Conservation (phyloP, 2,888 invertebrate genomes). For the Siphlonurus alternatus region DNA sequence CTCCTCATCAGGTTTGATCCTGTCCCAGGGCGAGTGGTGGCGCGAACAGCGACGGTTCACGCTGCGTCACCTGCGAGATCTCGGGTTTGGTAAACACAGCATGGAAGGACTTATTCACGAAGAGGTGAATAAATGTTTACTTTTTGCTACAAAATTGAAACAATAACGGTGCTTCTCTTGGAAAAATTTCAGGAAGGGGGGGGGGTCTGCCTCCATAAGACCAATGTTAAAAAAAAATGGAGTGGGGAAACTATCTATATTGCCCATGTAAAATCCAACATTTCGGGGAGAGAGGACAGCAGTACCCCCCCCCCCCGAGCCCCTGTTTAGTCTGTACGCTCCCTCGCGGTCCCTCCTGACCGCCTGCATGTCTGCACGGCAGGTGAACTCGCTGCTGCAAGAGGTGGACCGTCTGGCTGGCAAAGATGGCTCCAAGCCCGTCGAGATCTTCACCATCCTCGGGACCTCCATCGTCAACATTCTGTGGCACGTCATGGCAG, state of each 20-base stretch:
- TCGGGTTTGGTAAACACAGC: not conserved
- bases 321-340: too few species aligned
- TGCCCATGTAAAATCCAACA: too few species aligned
- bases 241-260: too few species aligned
- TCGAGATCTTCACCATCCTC: slow-evolving; percentile 10
- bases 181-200: too few species aligned
- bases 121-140: too few species aligned
- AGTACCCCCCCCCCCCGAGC: too few species aligned
- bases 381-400: not conserved
- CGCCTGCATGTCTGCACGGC: not conserved
- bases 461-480: slow-evolving; percentile 15
- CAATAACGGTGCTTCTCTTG: too few species aligned
- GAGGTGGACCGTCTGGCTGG: not conserved
- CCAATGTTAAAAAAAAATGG: too few species aligned
- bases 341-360: not conserved
- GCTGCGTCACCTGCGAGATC: not conserved
- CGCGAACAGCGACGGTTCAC: slow-evolving; percentile 4
- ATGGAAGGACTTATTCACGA: slow-evolving; percentile 4
- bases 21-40: not conserved
- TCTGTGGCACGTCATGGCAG: slow-evolving; percentile 16
- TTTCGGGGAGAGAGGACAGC: too few species aligned
- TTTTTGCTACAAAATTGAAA: too few species aligned
- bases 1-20: not conserved
- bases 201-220: too few species aligned
- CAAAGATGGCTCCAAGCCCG: not conserved